Evolutionary conservation across 2,888 invertebrate species (phyloP), one percentile per base, ranked within the genome.

Genomic region (Napeogenes inachia): DNA sequence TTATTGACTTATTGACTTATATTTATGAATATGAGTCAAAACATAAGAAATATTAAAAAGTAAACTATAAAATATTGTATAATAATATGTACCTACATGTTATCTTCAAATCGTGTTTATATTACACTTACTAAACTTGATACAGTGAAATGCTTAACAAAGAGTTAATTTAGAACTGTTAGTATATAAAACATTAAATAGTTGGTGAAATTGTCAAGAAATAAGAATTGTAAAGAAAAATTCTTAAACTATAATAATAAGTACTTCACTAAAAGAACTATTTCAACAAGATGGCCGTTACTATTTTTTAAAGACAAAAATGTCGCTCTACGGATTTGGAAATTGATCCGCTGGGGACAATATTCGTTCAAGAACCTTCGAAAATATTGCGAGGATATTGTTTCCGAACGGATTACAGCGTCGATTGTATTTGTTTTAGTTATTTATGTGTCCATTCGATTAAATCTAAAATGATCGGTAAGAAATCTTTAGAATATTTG

Each of bases 291-390:
- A 62, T 65, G 64, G 64, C 56, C 59, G 60, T 12, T 54, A 59
- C 59, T 59, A 59, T 76, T 75, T 76, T 77, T 78, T 75, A 72
- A 68, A 65, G 70, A 67, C 73, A 71, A 77, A 77, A 78, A 77
- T 77, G 74, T 77, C 78, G 73, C 70, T 74, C 72, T 73, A 70
- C 70, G 64, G 50, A 50, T 69, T 69, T 61, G 50, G 63, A 67
- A 78, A 84, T 80, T 73, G 81, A 79, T 74, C 84, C 80, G 71
- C 68, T 70, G 84, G 83, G 83, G 78, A 74, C 78, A 65, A 75
- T 84, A 75, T 75, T 76, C 75, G 77, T 75, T 80, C 75, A 74
- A 76, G 77, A 79, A 76, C 75, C 72, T 75, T 73, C 75, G 77
- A 77, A 82, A 84, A 82, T 83, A 84, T 82, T 74, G 73, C 73